Evolutionary conservation across 2,113 vertebrate species (phyloP).

Genomic region (Hypanus sabinus): DNA sequence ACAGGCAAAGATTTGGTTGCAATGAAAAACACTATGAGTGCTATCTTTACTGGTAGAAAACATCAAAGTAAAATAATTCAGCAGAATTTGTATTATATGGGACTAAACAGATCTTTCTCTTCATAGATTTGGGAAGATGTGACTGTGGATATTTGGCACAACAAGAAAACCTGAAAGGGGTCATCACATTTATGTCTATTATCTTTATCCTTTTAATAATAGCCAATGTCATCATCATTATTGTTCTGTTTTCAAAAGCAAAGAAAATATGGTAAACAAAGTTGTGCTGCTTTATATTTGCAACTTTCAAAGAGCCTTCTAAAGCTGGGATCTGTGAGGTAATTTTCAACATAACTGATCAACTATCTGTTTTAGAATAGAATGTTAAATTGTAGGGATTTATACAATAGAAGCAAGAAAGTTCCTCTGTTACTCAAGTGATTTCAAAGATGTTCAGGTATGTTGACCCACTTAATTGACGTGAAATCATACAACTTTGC

Average conservation of each 20-base stretch:
- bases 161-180: background rate
- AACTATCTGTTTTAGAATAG: background rate
- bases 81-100: background rate
- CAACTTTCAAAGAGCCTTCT: background rate
- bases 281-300: background rate
- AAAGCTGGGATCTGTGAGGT: background rate
- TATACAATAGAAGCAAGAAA: background rate
- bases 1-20: background rate
- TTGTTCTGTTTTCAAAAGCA: constrained; percentile 27
- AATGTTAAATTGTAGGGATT: background rate
- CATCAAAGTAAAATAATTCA: background rate
- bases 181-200: constrained; percentile 23
- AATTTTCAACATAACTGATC: background rate
- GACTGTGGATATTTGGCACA: constrained; percentile 3
- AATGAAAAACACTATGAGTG: background rate
- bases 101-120: background rate
- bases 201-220: constrained; percentile 24
- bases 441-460: background rate
- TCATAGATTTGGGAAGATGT: background rate
- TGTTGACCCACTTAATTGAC: background rate
- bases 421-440: background rate
- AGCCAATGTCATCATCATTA: background rate
- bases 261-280: constrained; percentile 21
- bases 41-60: background rate
- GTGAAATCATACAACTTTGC: no score